A percentile compares a stretch with the other conserved stretches of the same genome.
phyloP scores from a whole-genome alignment of 2,113 vertebrate species.

The Panthera leo region DNA sequence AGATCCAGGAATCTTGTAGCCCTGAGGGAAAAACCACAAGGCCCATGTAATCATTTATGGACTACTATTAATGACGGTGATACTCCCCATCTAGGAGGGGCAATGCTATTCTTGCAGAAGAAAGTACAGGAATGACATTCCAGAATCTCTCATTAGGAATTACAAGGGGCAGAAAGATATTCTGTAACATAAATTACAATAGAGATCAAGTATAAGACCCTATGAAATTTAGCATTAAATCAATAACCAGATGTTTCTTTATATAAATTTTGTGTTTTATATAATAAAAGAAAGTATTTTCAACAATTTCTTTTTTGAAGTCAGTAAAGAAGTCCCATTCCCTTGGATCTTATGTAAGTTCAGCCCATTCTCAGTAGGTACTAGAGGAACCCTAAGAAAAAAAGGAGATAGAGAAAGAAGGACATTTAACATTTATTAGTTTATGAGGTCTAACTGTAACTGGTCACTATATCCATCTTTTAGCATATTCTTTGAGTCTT shows the following conservation, averaged over 20 bases:
- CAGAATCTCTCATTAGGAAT: not conserved
- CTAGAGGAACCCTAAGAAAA: not conserved
- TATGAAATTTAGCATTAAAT: not conserved
- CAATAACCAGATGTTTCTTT: not conserved
- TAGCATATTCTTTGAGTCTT: not conserved
- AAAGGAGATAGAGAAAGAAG: not conserved
- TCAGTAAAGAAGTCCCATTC: not conserved
- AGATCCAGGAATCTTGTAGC: not conserved
- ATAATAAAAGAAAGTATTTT: slow-evolving; percentile 36
- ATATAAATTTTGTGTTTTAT: not conserved
- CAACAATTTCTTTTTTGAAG: not conserved
- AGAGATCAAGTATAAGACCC: not conserved
- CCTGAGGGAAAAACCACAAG: not conserved
- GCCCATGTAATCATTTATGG: not conserved
- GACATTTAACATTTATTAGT: not conserved
- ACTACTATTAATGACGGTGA: not conserved
- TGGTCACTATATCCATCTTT: not conserved
- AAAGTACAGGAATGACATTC: not conserved
- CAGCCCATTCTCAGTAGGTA: not conserved
- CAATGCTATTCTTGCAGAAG: not conserved
- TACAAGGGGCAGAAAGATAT: not conserved
- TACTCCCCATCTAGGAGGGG: not conserved
- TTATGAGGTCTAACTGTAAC: not conserved
- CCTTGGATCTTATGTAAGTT: not conserved
- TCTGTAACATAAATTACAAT: not conserved